Percentiles rank a stretch among this genome's conserved stretches.
phyloP scores from a whole-genome alignment of 1,140 invertebrate genomes.

The Solen grandis region DNA sequence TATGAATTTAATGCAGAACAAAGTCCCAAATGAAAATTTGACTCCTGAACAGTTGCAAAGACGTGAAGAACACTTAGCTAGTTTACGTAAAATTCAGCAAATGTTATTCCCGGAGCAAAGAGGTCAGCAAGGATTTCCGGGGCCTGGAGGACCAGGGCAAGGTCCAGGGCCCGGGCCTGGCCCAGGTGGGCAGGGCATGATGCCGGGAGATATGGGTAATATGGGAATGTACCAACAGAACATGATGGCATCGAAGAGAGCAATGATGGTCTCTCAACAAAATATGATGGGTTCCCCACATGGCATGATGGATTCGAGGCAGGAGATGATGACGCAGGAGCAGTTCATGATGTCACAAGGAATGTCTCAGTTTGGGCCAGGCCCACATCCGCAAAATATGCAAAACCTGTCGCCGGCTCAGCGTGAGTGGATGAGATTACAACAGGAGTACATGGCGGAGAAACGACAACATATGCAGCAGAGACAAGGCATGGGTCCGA shows the following conservation, averaged over 20 bases:
- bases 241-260: slow-evolving; percentile 72
- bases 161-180: slow-evolving; percentile 63
- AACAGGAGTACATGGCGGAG: slow-evolving; percentile 82
- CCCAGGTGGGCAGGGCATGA: slow-evolving; percentile 64
- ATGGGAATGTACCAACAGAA: slow-evolving; percentile 74
- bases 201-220: slow-evolving; percentile 4
- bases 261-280: slow-evolving; percentile 76
- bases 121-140: slow-evolving; percentile 60
- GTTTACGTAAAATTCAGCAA: slow-evolving; percentile 94
- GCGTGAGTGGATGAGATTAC: slow-evolving; percentile 91
- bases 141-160: slow-evolving; percentile 52
- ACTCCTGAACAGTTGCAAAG: slow-evolving; percentile 97
- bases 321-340: slow-evolving; percentile 71
- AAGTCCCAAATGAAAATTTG: slow-evolving; percentile 94
- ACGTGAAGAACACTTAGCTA: slow-evolving; percentile 94
- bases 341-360: slow-evolving; percentile 68
- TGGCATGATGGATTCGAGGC: slow-evolving; percentile 59
- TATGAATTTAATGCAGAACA: slow-evolving; percentile 74
- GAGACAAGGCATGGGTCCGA: slow-evolving; percentile 63
- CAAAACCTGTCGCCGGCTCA: slow-evolving; percentile 78
- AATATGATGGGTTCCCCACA: slow-evolving; percentile 73
- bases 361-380: slow-evolving; percentile 70
- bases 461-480: slow-evolving; percentile 77
- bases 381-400: slow-evolving; percentile 68
- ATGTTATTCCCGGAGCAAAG: slow-evolving; percentile 90